A percentile compares a stretch with the other conserved stretches of the same genome.
phyloP scores from a whole-genome alignment of 2,797 vertebrate genomes.

The Hippoglossus hippoglossus region DNA sequence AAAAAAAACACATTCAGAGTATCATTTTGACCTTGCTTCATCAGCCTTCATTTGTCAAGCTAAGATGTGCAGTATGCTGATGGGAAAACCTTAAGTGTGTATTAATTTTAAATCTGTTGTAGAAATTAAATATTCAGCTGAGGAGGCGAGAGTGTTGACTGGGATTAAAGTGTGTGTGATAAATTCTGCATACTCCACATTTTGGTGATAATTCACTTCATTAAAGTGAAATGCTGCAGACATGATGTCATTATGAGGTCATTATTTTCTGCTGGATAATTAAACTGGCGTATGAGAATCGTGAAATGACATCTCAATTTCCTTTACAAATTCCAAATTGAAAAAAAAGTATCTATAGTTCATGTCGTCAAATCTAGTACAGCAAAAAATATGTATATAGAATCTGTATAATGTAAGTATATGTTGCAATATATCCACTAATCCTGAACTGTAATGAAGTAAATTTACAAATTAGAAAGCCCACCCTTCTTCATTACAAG shows the following conservation, averaged over 20 bases:
- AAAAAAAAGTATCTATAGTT: too few relatives aligned
- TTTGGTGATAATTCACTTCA: too few relatives aligned
- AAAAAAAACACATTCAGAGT: background rate
- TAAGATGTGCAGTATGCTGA: slow-evolving; percentile 15
- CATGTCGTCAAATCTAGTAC: too few relatives aligned
- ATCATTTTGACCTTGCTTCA: slow-evolving; percentile 34
- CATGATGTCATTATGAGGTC: slow-evolving; percentile 32
- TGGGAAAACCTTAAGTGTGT: background rate
- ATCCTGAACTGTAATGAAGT: background rate
- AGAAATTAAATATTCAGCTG: slow-evolving; percentile 16
- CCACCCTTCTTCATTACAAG: background rate
- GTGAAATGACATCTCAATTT: background rate
- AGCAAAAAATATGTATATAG: too few relatives aligned
- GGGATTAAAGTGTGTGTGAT: slow-evolving; percentile 13
- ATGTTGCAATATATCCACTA: background rate
- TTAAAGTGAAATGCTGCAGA: slow-evolving; percentile 35
- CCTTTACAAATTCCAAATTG: background rate
- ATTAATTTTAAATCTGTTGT: slow-evolving; percentile 13
- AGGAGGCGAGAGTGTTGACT: background rate
- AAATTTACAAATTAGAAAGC: background rate
- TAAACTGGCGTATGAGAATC: slow-evolving; percentile 5
- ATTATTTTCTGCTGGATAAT: slow-evolving; percentile 29
- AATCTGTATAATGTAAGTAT: too few relatives aligned
- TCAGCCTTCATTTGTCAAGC: slow-evolving; percentile 18
- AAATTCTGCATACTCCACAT: slow-evolving; percentile 9